phyloP scores from a whole-genome alignment of 2,888 invertebrate species.

The Rhimphoctona megacephalus region DNA sequence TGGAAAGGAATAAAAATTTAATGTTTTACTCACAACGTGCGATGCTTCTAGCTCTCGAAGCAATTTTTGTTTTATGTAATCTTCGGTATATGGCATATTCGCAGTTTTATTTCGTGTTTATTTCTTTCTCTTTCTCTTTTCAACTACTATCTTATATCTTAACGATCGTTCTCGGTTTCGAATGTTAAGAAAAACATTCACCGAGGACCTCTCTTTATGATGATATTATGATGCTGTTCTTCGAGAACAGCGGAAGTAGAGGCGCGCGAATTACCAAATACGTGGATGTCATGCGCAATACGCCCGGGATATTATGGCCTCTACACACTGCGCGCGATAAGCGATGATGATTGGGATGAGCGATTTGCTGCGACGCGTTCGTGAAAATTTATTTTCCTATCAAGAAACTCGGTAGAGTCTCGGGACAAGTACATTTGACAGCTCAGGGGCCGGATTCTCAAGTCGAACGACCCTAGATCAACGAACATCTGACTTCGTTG shows the following conservation, averaged over 20 bases:
- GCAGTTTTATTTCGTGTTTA: constrained; percentile 3
- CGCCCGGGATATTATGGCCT: no score
- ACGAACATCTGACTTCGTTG: no score
- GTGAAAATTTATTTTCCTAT: no score
- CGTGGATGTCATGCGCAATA: constrained; percentile 53
- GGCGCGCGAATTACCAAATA: constrained; percentile 32
- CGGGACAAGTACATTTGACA: no score
- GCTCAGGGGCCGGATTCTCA: no score
- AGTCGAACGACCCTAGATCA: no score
- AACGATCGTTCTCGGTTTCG: not conserved
- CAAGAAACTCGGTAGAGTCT: no score
- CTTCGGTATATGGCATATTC: constrained; percentile 89
- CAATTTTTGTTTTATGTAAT: constrained; percentile 89
- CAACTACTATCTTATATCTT: no score
- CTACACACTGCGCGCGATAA: no score
- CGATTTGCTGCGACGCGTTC: no score
- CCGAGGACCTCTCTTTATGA: not conserved
- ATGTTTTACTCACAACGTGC: constrained; percentile 88
- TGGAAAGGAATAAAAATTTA: not conserved
- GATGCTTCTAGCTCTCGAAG: constrained; percentile 89
- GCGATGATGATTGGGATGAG: no score
- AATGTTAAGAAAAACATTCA: not conserved
- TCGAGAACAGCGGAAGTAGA: not conserved
- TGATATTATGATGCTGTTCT: not conserved
- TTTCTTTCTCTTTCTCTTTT: not conserved